A percentile compares a stretch with the other conserved stretches of the same genome.
Evolutionary conservation across 2,797 vertebrate species (phyloP).

Genomic region (Acipenser ruthenus): DNA sequence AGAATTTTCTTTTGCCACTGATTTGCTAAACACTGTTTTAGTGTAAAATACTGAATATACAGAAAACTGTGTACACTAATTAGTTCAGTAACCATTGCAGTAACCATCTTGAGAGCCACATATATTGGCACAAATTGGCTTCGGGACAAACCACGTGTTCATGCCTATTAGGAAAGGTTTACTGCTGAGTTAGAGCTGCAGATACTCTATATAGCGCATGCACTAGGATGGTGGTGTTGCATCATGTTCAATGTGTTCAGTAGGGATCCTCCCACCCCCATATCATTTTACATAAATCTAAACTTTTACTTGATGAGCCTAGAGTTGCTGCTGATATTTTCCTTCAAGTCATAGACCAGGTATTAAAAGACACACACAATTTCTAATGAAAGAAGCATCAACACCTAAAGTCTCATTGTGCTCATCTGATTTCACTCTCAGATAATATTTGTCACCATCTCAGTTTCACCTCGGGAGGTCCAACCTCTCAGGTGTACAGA

Average conservation of each 20-base stretch:
- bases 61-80: slow-evolving; percentile 11
- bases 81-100: not conserved
- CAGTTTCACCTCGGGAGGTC: not conserved
- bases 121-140: slow-evolving; percentile 1
- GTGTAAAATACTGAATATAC: no score
- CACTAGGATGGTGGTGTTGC: slow-evolving; percentile 21
- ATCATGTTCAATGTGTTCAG: not conserved
- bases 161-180: slow-evolving; percentile 23
- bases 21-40: no score
- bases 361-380: slow-evolving; percentile 37
- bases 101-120: not conserved
- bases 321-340: not conserved
- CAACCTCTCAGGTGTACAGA: slow-evolving; percentile 1
- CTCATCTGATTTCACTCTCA: slow-evolving; percentile 42
- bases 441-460: not conserved
- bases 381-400: slow-evolving; percentile 39
- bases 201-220: slow-evolving; percentile 24
- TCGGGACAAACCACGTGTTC: slow-evolving; percentile 32
- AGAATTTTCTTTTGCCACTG: not conserved
- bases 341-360: slow-evolving; percentile 26
- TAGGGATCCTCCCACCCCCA: not conserved
- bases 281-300: not conserved
- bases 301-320: slow-evolving; percentile 4
- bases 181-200: slow-evolving; percentile 27
- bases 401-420: slow-evolving; percentile 64